Base-by-base conservation (phyloP, 2,888 invertebrate genomes). In the Ormyrus labotus region DNA sequence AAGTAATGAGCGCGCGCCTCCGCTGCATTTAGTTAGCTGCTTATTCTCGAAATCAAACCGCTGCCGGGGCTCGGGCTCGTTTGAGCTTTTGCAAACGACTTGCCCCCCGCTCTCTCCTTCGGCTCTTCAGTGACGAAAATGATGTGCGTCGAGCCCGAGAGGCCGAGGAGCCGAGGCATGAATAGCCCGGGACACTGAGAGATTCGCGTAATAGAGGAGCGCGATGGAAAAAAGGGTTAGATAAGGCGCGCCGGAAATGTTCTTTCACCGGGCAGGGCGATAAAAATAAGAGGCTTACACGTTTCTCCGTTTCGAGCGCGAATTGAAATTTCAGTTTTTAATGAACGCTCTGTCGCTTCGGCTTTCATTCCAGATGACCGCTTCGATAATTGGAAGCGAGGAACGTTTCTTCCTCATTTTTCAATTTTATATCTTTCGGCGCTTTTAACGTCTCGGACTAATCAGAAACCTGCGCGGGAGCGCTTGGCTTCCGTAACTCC, bases 1-100 rank as follows among this genome's bases (percentile, higher is more conserved):
- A 72, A 80, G 80, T 75, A 74, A 80, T 70, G 79, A 80, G 79
- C 63, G 74, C 11, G 67, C 68, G 76, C 61, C 57, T 71, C 61
- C 68, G 68, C 78, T 53, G 58, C 76, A 76, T 80, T 76, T 80
- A 72, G 81, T 80, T 80, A 75, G 65, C 74, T 67, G 57, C 48
- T 80, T 75, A 75, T 71, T 74, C 75, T 70, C 67, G 60, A 80
- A 76, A 80, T 75, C 80, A 75, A 71, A 71, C 70, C 73, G 57
- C 64, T 65, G 58, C 61, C 2, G 34, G 34, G 34, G 57, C 65
- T 60, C 63, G 65, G 10, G 57, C 53, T 69, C 76, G 63, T 69
- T 53, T 61, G 53, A 60, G 58, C 72, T 69, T 71, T 69, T 73
- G 67, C 60, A 67, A 78, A 67, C 60, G 67, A 58, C 63, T 55